Base-by-base conservation (phyloP, 2,113 vertebrate species). In the Mixornis gularis region DNA sequence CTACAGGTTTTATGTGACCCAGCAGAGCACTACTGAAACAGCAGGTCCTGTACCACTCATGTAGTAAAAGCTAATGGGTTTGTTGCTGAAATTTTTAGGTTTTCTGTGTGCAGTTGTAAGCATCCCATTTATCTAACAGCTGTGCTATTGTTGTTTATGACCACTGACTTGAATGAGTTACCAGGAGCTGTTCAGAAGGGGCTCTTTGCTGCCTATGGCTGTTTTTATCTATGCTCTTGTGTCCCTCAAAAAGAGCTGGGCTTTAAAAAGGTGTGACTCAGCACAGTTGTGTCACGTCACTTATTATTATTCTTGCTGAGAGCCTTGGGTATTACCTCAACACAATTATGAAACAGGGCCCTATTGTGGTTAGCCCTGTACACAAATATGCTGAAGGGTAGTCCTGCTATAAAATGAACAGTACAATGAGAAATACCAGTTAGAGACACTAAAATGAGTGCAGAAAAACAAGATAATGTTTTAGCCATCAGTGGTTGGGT, bases 241-340 rank as follows among this genome's bases (percentile, higher is more conserved):
- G 85, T 63, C 53, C 81, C 90, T 94, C 90, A 77, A n/a, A 82
- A 85, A 91, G 74, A 94, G 29, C 41, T 82, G 63, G 66, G 46
- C 46, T 89, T 95, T 89, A 89, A 69, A 95, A 95, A 96, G 79
- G 87, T 95, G 92, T 89, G 93, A 95, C 79, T 95, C 87, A 91
- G 85, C 85, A 94, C 85, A 66, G 74, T 90, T 72, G 66, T 89
- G 68, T 89, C 51, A 43, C 53, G 46, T 66, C 41, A 70, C 76
- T 87, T 92, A 62, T 85, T 92, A 85, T 85, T 79, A 55, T 79
- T 91, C 91, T 95, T 77, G 41, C 18, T 64, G 74, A 92, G 85
- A 77, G 74, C 87, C 66, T 87, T 85, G 87, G 87, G 81, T 58
- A 69, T 85, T 95, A 91, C 94, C 81, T 92, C 84, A 87, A 77